Conservation (phyloP, 2,113 vertebrate genomes). For the Leucopsar rothschildi region DNA sequence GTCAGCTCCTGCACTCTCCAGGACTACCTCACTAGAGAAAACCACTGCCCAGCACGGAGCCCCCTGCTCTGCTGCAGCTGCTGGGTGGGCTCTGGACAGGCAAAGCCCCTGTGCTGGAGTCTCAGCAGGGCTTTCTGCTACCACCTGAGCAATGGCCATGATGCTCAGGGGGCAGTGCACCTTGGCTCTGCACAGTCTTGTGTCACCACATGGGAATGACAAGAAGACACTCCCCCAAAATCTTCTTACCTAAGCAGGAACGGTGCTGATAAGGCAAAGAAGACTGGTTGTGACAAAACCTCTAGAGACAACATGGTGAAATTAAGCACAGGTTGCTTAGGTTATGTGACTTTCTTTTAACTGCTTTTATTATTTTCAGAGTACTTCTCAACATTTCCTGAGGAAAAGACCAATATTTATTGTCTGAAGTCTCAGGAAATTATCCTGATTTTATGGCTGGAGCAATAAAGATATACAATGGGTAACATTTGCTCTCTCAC, state of each 20-base stretch:
- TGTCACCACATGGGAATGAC: neutral
- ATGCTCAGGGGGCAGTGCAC: neutral
- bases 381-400: neutral
- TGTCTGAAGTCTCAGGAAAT: neutral
- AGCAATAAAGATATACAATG: neutral
- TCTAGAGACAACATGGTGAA: neutral
- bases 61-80: neutral
- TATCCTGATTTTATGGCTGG: neutral
- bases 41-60: neutral
- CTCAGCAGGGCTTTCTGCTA: neutral
- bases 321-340: neutral
- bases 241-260: neutral
- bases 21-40: neutral
- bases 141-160: fast-evolving
- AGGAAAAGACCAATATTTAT: neutral
- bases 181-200: neutral
- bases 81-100: neutral
- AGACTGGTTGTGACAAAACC: neutral
- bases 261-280: neutral
- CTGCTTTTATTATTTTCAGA: neutral
- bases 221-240: neutral
- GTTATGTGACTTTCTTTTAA: neutral
- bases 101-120: neutral
- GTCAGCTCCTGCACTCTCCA: neutral
- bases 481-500: neutral